Percentiles rank a stretch among this genome's conserved stretches.
These are phyloP conservation scores for Malurus alboscapulatus DNA, from an alignment of 2,113 vertebrate genomes.

Conservation along the genomic window DNA sequence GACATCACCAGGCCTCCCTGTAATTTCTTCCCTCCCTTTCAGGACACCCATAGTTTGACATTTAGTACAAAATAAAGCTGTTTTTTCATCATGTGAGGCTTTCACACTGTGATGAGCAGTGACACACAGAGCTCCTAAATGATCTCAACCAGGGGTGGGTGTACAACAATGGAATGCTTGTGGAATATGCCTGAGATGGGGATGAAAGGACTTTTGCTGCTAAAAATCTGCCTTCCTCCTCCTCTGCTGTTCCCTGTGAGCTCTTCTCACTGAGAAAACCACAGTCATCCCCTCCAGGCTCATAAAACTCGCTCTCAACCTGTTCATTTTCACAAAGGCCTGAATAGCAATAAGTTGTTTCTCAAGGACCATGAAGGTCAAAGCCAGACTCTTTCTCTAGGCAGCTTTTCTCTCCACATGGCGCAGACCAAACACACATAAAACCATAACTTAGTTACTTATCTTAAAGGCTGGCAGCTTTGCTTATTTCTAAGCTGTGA, in stretches of 20 bases:
- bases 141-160: neutral
- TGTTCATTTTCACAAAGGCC: neutral
- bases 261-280: neutral
- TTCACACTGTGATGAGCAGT: neutral
- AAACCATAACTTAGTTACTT: neutral
- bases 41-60: fast-evolving
- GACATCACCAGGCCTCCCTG: neutral
- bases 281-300: neutral
- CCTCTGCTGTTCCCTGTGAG: neutral
- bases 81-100: neutral
- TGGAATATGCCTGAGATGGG: neutral
- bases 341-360: neutral
- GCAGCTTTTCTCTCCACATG: neutral
- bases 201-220: neutral
- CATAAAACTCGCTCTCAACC: neutral
- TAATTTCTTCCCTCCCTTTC: neutral
- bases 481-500: neutral
- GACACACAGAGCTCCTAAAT: neutral
- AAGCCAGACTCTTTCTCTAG: neutral
- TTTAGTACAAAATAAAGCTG: neutral
- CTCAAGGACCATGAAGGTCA: neutral
- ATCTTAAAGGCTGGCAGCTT: neutral
- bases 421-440: neutral
- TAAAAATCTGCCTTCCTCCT: neutral
- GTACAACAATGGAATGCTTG: neutral